Base-by-base conservation (phyloP, 2,113 vertebrate species). In the Pygoscelis antarcticus region DNA sequence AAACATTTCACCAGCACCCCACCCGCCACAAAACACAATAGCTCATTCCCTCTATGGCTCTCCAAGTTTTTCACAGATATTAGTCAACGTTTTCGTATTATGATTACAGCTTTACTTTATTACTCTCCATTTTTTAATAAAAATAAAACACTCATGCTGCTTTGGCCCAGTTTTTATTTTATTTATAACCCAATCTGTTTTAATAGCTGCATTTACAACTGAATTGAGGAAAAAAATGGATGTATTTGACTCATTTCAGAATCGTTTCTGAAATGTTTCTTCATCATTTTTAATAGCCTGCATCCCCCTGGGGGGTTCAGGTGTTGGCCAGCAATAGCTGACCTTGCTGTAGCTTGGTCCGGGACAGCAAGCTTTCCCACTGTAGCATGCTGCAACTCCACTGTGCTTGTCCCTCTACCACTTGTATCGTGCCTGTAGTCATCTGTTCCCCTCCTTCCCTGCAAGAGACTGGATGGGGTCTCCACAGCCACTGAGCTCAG, bases 1-100 rank as follows among this genome's bases (percentile, higher is more conserved):
- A 96, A 80, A 91, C 95, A 90, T 91, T 94, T 96, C 95, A 93
- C 70, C 84, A 95, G 89, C 95, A 96, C 93, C 78, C 93, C 87
- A 85, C 87, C 94, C 66, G 8, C 91, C 87, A 49, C 91, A 88
- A 87, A 94, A 82, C 71, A 91, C 94, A 96, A 97, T 95, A 93
- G 71, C 93, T 90, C 38, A 38, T 83, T 95, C 91, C 84, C 68
- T 92, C 89, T 74, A 34, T 36, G 71, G 38, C 49, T 47, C 46
- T 96, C 71, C 89, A 90, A 90, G 78, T 72, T 94, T 95, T 96
- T 93, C 95, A 90, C 85, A 96, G 78, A 96, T 96, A 94, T 83
- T 96, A 96, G 91, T 96, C 93, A 96, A 91, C 0, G 1, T 94
- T 96, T 96, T 83, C 15, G 2, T 93, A 62, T 75, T 88, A 94